Evolutionary conservation across 2,888 invertebrate genomes (phyloP).

Genomic region (Ormyrus labotus): DNA sequence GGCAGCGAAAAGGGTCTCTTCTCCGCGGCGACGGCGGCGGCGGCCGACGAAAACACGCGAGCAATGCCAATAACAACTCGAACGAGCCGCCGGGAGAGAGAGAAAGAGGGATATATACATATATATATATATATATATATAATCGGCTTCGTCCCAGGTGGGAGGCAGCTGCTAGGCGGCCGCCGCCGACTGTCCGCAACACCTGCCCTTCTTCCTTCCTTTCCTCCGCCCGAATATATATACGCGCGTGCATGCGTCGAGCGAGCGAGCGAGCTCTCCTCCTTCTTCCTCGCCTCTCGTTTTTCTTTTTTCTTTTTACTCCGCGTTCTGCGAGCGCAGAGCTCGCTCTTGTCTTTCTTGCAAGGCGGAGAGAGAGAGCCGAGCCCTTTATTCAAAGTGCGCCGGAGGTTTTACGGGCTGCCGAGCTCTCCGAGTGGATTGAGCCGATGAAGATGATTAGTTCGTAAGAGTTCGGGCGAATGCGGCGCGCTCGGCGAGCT

Average conservation of each 20-base stretch:
- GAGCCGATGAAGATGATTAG: too few species aligned
- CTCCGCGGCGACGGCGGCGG: neutral
- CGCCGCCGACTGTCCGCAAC: constrained; percentile 65
- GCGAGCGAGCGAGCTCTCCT: constrained; percentile 19
- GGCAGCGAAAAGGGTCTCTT: too few species aligned
- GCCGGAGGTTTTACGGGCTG: too few species aligned
- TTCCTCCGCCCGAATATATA: constrained; percentile 38
- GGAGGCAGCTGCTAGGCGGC: constrained; percentile 75
- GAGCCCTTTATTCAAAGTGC: too few species aligned
- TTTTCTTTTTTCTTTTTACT: neutral
- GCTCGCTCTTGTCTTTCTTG: constrained; percentile 11
- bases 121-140: too few species aligned
- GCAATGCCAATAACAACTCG: constrained; percentile 50
- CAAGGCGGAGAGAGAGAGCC: too few species aligned
- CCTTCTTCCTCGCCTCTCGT: neutral
- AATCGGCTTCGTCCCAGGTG: constrained; percentile 69
- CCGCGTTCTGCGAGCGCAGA: neutral
- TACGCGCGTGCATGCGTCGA: constrained; percentile 21
- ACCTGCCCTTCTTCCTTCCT: constrained; percentile 69
- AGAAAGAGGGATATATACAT: neutral
- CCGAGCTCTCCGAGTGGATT: too few species aligned
- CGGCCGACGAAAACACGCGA: constrained; percentile 50
- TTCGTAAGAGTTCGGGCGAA: too few species aligned
- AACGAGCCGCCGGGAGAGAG: constrained; percentile 20
- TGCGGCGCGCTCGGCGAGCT: too few species aligned